phyloP scores from a whole-genome alignment of 2,888 invertebrate genomes.

The Eupithecia subumbrata region DNA sequence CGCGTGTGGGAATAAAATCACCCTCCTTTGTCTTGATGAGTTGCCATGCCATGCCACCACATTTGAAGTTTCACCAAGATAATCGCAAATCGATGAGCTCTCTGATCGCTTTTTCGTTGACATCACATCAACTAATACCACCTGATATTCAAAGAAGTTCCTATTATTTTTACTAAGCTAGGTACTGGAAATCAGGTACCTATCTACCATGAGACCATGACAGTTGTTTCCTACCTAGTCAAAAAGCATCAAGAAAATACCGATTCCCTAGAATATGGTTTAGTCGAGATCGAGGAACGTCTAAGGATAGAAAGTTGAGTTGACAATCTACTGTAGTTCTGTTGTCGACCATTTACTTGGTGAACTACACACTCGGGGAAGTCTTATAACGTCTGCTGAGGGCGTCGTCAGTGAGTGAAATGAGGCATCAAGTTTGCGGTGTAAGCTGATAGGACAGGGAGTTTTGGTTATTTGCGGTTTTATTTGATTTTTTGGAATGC shows the following conservation, averaged over 20 bases:
- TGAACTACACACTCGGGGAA: constrained; percentile 14
- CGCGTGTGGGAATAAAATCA: constrained; percentile 35
- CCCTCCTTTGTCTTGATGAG: constrained; percentile 29
- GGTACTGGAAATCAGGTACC: too few species aligned
- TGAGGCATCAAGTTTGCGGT: constrained; percentile 27
- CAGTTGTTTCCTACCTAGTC: too few species aligned
- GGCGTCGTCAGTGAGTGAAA: constrained; percentile 10
- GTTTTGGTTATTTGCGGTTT: background rate
- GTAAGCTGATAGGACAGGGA: constrained; percentile 14
- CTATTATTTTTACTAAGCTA: too few species aligned
- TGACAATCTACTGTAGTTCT: background rate
- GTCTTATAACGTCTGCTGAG: constrained; percentile 21
- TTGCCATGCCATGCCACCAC: background rate
- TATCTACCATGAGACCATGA: too few species aligned
- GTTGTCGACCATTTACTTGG: background rate
- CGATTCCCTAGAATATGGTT: too few species aligned
- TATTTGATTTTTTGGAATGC: background rate
- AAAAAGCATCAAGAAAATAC: too few species aligned
- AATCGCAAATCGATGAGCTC: background rate
- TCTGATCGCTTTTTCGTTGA: background rate
- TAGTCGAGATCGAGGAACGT: too few species aligned
- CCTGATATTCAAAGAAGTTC: background rate
- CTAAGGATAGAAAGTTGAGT: too few species aligned
- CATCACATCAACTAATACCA: background rate
- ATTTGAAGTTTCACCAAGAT: background rate